Percentiles rank a stretch among this genome's conserved stretches.
phyloP scores from a whole-genome alignment of 2,797 vertebrate genomes.

The Miichthys miiuy region DNA sequence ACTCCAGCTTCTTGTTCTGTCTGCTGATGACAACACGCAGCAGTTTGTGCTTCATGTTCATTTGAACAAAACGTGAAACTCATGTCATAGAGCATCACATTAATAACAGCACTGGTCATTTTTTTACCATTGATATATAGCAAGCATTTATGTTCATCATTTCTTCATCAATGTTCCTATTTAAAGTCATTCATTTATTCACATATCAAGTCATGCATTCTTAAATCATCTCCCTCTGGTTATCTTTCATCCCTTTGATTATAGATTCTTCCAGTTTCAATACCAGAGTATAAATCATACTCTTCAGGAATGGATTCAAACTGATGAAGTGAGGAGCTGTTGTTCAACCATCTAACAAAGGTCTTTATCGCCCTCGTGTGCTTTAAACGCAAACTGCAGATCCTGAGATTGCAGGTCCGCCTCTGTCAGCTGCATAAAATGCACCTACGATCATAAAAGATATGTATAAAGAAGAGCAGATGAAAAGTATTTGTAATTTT shows the following conservation, averaged over 20 bases:
- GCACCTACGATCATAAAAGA: not conserved
- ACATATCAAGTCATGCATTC: not conserved
- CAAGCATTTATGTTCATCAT: not conserved
- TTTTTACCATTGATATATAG: not conserved
- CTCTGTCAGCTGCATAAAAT: not conserved
- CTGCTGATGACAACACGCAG: not conserved
- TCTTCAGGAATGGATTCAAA: not conserved
- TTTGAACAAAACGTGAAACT: not conserved
- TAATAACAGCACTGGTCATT: not conserved
- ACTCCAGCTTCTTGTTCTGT: constrained; percentile 12
- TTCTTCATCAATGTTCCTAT: not conserved
- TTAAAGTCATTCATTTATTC: not conserved
- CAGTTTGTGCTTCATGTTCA: not conserved
- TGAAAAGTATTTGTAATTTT: not conserved
- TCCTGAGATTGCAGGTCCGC: not conserved
- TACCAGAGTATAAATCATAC: not conserved
- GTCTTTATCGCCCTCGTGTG: constrained; percentile 53
- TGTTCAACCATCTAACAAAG: not conserved
- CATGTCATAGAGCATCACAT: not conserved
- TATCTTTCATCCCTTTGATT: not conserved
- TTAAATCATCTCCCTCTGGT: not conserved
- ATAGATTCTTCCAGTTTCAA: not conserved
- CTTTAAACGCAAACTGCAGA: constrained; percentile 9
- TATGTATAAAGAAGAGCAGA: not conserved
- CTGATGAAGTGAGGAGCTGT: not conserved